Evolutionary conservation across 2,888 invertebrate species (phyloP).

Genomic region (Lordiphosa andalusiaca): DNA sequence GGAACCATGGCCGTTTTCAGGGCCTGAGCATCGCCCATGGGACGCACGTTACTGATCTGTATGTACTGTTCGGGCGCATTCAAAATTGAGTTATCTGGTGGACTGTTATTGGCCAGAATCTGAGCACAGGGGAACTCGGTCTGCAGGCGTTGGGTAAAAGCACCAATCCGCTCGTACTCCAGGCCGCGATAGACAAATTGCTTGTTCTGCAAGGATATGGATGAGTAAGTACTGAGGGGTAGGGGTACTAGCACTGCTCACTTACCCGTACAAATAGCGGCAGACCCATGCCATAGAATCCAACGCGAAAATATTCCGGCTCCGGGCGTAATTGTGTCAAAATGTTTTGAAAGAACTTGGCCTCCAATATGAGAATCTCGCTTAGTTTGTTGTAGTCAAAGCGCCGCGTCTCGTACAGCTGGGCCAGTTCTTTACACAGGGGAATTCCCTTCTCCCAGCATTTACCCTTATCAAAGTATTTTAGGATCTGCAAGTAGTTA

Average conservation of each 20-base stretch:
- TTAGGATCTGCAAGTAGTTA: slow-evolving; percentile 84
- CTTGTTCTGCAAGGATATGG: slow-evolving; percentile 87
- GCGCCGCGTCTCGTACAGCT: slow-evolving; percentile 90
- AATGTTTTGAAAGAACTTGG: slow-evolving; percentile 95
- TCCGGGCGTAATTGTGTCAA: slow-evolving; percentile 92
- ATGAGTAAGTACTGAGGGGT: slow-evolving; percentile 1
- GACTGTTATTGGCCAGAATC: slow-evolving; percentile 93
- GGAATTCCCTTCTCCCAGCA: slow-evolving; percentile 98
- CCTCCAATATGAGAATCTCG: slow-evolving; percentile 90
- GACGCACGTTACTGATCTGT: slow-evolving; percentile 96
- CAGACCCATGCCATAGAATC: slow-evolving; percentile 95
- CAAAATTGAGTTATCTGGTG: slow-evolving; percentile 92
- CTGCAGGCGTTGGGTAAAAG: slow-evolving; percentile 95
- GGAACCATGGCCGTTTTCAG: slow-evolving; percentile 83
- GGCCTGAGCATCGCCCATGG: slow-evolving; percentile 87
- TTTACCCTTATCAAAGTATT: slow-evolving; percentile 96
- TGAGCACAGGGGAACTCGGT: slow-evolving; percentile 97
- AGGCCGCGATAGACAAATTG: slow-evolving; percentile 96
- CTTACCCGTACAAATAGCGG: slow-evolving; percentile 96
- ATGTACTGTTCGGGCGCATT: slow-evolving; percentile 94
- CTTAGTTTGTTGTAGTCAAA: slow-evolving; percentile 94
- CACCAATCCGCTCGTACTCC: slow-evolving; percentile 96
- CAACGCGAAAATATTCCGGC: slow-evolving; percentile 97
- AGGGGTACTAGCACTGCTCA: neutral
- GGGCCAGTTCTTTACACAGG: slow-evolving; percentile 92